Conservation (phyloP, 2,797 vertebrate species). For the Xiphophorus birchmanni region DNA sequence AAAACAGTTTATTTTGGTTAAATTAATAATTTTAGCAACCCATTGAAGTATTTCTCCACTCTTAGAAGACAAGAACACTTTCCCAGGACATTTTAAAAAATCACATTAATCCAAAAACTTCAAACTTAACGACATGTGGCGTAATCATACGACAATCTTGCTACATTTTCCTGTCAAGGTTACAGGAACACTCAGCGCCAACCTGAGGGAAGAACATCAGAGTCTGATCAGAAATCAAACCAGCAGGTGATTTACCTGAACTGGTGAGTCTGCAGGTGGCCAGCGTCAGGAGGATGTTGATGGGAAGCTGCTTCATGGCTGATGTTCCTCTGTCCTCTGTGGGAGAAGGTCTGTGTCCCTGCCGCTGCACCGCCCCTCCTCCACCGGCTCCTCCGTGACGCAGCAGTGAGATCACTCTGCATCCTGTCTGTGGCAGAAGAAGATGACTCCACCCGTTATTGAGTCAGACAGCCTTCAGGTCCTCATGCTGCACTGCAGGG, state of each 20-base stretch:
- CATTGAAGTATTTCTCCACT: neutral
- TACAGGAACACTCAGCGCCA: conserved; percentile 25
- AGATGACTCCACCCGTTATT: conserved; percentile 71
- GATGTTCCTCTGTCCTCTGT: conserved; percentile 40
- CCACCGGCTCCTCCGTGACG: conserved; percentile 66
- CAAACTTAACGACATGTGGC: neutral
- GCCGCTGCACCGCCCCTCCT: conserved; percentile 43
- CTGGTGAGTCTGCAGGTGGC: conserved; percentile 62
- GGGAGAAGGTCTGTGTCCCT: conserved; percentile 10
- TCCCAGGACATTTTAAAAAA: neutral
- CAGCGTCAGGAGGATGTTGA: conserved; percentile 64
- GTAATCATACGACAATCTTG: neutral
- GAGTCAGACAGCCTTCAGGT: conserved; percentile 29
- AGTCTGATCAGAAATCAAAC: conserved; percentile 29
- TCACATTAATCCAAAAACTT: neutral
- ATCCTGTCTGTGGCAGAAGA: conserved; percentile 39
- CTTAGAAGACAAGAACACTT: neutral
- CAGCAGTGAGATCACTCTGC: conserved; percentile 62
- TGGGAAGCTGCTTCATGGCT: conserved; percentile 55
- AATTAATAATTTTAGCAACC: neutral
- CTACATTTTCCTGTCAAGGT: conserved; percentile 47
- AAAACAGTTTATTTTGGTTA: neutral
- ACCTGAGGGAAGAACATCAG: conserved; percentile 1
- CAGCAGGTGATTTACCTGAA: conserved; percentile 72
- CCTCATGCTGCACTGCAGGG: conserved; percentile 6